Base-by-base conservation (phyloP, 1,140 invertebrate species). In the Drosophila gunungcola region DNA sequence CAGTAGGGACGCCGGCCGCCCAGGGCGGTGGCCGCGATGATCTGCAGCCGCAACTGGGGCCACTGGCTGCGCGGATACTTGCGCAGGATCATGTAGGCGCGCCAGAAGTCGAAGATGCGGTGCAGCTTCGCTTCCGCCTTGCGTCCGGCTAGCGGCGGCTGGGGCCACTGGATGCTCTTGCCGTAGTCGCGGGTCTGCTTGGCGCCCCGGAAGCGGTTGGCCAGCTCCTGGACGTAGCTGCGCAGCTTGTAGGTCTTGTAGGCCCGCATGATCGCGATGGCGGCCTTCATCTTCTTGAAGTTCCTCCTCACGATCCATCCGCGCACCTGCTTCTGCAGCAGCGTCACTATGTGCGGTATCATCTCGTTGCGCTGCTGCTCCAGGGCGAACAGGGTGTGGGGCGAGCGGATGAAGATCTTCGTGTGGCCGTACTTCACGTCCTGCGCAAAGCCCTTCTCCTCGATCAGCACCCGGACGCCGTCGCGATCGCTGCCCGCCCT, bases 401-500 rank as follows among this genome's bases (percentile, higher is more conserved):
- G 98, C 13, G 96, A 95, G 80, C 97, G 94, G 78, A 99, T 98
- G 83, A 99, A 99, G 48, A 99, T 95, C 93, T 99, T 99, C 2
- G 98, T 98, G 73, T 97, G 96, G 9, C 98, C 98, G 83, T 97
- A 98, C 86, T 97, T 97, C 3, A 99, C 98, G 90, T 99, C 98
- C 68, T 95, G 91, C 0, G 93, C 93, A 65, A 98, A 96, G 25
- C 95, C 94, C 84, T 96, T 94, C 80, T 98, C 96, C 42, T 97
- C 93, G 58, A 99, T 94, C 43, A 99, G 95, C 46, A 96, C 96
- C 88, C 95, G 93, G 0, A 97, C 96, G 1, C 97, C 98, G 69
- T 99, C 97, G 86, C 95, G 95, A 52, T 96, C 96, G 42, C 90
- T 94, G 27, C 95, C 96, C 5, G 95, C 95, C 49, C 95, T 94